Percentiles rank a stretch among this genome's conserved stretches.
phyloP scores from a whole-genome alignment of 2,113 vertebrate species.

The Leptosomus discolor region DNA sequence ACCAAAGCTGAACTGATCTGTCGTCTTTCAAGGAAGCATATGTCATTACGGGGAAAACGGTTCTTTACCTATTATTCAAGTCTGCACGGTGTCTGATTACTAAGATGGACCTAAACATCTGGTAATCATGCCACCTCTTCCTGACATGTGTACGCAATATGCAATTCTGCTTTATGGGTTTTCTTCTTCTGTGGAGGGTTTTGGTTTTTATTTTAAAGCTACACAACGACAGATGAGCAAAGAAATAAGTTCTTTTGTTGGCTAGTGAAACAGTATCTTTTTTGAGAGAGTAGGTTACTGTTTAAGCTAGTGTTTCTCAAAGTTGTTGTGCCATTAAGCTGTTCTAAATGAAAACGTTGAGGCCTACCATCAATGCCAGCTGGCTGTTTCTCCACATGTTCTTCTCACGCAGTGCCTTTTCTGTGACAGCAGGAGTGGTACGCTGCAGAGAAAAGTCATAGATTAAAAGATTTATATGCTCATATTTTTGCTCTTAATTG shows the following conservation, averaged over 20 bases:
- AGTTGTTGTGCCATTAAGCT: neutral
- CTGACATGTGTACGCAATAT: neutral
- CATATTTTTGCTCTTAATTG: neutral
- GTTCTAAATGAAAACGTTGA: neutral
- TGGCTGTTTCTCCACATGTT: neutral
- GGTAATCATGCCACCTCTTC: conserved; percentile 7
- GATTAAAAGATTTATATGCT: neutral
- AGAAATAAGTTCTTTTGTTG: neutral
- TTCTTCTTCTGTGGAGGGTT: neutral
- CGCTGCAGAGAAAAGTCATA: neutral
- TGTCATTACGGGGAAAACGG: neutral
- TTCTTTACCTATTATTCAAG: conserved; percentile 22
- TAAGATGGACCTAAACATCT: conserved; percentile 41
- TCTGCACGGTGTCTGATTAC: conserved; percentile 20
- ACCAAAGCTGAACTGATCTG: conserved; percentile 6
- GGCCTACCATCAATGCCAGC: neutral
- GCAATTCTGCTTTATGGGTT: neutral
- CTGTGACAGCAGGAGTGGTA: neutral
- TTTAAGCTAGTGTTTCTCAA: neutral
- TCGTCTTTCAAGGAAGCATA: conserved; percentile 46
- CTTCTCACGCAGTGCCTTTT: neutral
- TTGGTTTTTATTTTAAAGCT: neutral
- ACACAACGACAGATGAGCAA: neutral
- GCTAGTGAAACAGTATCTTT: neutral
- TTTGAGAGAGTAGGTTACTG: neutral